Conservation (phyloP, 2,888 invertebrate genomes). For the Auanema freiburgensis region DNA sequence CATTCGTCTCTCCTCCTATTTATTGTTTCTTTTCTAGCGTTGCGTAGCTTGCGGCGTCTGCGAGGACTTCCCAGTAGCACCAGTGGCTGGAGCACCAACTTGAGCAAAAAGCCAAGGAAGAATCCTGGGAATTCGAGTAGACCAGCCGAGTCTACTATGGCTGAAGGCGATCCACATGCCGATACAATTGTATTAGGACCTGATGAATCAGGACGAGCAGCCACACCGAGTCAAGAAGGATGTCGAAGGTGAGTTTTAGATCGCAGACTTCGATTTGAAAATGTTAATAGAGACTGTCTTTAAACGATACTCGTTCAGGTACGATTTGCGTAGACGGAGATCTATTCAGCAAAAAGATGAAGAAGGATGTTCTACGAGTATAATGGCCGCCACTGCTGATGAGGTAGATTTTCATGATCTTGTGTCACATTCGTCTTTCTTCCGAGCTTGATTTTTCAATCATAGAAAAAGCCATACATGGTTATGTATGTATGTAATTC, state of each 20-base stretch:
- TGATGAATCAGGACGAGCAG: slow-evolving; percentile 5
- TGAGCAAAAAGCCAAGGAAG: too few relatives aligned
- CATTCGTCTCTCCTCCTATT: too few relatives aligned
- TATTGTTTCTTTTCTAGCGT: too few relatives aligned
- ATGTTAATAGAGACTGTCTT: not conserved
- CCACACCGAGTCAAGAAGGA: slow-evolving; percentile 8
- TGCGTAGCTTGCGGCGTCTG: too few relatives aligned
- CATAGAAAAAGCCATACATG: not conserved
- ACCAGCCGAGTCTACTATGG: too few relatives aligned
- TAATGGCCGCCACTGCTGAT: slow-evolving; percentile 61
- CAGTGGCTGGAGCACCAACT: too few relatives aligned
- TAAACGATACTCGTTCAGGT: slow-evolving; percentile 23
- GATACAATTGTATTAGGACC: not conserved
- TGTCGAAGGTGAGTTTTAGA: not conserved
- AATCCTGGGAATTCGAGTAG: too few relatives aligned
- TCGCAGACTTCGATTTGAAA: not conserved
- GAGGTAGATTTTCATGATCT: slow-evolving; percentile 30
- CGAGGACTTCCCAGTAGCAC: too few relatives aligned
- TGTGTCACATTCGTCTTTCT: slow-evolving; percentile 9
- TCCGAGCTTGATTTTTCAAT: slow-evolving; percentile 1
- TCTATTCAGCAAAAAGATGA: slow-evolving; percentile 54
- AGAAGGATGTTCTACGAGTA: slow-evolving; percentile 53
- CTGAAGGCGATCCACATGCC: too few relatives aligned
- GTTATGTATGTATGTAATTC: not conserved
- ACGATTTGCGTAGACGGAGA: slow-evolving; percentile 46